Conservation (phyloP, 2,888 invertebrate species). For the Caradrina kadenii region DNA sequence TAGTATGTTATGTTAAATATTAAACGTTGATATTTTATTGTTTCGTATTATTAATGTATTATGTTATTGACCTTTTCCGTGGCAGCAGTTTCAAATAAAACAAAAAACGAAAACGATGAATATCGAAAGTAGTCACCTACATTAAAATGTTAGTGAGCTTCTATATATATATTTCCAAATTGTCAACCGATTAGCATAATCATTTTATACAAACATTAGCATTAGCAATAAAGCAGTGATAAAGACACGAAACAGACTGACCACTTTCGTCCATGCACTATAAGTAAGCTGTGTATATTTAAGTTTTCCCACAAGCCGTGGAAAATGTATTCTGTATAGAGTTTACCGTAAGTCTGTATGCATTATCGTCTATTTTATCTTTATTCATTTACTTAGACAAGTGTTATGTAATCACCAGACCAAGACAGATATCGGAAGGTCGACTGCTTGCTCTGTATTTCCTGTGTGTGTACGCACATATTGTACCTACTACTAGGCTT, state of each 20-base stretch:
- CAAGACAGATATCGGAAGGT: constrained; percentile 79
- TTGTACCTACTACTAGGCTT: constrained; percentile 5
- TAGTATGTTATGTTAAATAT: no score
- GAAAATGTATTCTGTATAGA: constrained; percentile 45
- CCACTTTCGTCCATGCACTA: constrained; percentile 69
- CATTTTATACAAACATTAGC: constrained; percentile 41
- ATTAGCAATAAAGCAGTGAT: constrained; percentile 56
- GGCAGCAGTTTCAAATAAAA: constrained; percentile 16
- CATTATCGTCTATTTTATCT: constrained; percentile 51
- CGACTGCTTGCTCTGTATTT: constrained; percentile 72
- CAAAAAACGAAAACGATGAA: constrained; percentile 41
- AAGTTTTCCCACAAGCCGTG: constrained; percentile 49
- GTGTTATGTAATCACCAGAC: constrained; percentile 71
- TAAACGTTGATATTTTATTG: constrained; percentile 4
- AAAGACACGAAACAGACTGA: constrained; percentile 56
- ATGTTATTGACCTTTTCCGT: neutral
- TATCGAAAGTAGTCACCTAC: constrained; percentile 44
- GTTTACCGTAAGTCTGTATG: constrained; percentile 59
- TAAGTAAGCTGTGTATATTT: constrained; percentile 20
- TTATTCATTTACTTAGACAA: constrained; percentile 55
- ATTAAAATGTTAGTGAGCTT: constrained; percentile 15
- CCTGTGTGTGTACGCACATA: constrained; percentile 63
- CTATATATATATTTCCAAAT: constrained; percentile 19
- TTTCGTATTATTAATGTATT: constrained; percentile 2
- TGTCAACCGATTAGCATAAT: constrained; percentile 42